Evolutionary conservation across 2,113 vertebrate species (phyloP).

Genomic region (Alligator sinensis): DNA sequence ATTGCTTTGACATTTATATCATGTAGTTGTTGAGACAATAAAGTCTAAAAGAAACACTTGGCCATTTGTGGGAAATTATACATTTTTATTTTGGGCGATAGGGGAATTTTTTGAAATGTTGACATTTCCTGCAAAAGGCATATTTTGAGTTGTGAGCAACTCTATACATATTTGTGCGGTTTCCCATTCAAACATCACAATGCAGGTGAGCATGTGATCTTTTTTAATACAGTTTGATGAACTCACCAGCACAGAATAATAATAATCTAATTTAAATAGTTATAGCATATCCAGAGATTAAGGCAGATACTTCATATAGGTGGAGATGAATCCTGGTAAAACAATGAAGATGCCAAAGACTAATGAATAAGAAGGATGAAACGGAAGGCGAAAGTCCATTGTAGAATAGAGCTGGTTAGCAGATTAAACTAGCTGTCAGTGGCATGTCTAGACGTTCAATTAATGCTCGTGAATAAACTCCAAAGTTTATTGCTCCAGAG

Average conservation of each 20-base stretch:
- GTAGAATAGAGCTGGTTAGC: not conserved
- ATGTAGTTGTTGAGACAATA: not conserved
- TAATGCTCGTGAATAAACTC: no score
- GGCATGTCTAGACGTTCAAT: no score
- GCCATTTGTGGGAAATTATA: not conserved
- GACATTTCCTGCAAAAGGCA: not conserved
- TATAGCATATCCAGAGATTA: not conserved
- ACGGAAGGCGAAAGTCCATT: not conserved
- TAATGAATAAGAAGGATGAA: not conserved
- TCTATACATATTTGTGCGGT: not conserved
- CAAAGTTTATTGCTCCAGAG: no score
- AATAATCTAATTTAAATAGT: not conserved
- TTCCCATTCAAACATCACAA: accelerated
- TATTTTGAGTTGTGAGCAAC: not conserved
- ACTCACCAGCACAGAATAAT: accelerated
- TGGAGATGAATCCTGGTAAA: not conserved
- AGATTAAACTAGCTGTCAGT: not conserved
- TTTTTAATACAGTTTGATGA: not conserved
- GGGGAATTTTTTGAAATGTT: not conserved
- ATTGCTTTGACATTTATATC: not conserved
- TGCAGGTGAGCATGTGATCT: not conserved
- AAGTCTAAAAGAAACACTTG: not conserved
- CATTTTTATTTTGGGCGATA: not conserved
- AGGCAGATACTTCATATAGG: not conserved
- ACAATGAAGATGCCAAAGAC: not conserved